Conservation (phyloP, 2,113 vertebrate species). For the Orcinus orca region DNA sequence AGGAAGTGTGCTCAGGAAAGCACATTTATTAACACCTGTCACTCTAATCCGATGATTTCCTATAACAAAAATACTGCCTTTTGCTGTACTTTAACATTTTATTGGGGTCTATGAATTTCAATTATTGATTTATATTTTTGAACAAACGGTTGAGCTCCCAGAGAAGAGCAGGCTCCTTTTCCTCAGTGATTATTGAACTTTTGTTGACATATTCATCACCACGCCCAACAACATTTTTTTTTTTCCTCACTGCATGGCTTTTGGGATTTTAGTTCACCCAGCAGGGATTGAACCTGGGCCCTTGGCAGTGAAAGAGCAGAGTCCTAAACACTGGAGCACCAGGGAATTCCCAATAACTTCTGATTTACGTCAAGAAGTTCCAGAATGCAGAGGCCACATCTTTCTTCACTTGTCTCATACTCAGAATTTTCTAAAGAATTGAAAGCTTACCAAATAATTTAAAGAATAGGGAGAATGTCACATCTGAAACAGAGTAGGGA, state of each 20-base stretch:
- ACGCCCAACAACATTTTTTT: neutral
- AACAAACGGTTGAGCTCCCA: neutral
- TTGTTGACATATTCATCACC: neutral
- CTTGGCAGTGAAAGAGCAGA: neutral
- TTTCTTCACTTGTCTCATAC: neutral
- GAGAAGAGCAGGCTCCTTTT: neutral
- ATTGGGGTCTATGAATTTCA: neutral
- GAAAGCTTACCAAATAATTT: neutral
- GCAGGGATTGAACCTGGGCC: neutral
- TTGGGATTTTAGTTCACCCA: neutral
- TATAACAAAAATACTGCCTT: neutral
- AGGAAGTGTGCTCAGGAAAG: neutral
- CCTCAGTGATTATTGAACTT: neutral
- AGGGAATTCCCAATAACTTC: neutral
- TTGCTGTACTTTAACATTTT: neutral
- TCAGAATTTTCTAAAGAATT: neutral
- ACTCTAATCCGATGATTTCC: neutral
- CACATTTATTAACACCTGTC: neutral
- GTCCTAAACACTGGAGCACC: neutral
- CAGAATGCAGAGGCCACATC: neutral
- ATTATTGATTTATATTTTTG: neutral
- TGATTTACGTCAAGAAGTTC: constrained; percentile 13
- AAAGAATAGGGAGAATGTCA: neutral
- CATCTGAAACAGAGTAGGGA: neutral
- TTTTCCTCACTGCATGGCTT: neutral